phyloP scores from a whole-genome alignment of 2,888 invertebrate species.

The Bedellia somnulentella region DNA sequence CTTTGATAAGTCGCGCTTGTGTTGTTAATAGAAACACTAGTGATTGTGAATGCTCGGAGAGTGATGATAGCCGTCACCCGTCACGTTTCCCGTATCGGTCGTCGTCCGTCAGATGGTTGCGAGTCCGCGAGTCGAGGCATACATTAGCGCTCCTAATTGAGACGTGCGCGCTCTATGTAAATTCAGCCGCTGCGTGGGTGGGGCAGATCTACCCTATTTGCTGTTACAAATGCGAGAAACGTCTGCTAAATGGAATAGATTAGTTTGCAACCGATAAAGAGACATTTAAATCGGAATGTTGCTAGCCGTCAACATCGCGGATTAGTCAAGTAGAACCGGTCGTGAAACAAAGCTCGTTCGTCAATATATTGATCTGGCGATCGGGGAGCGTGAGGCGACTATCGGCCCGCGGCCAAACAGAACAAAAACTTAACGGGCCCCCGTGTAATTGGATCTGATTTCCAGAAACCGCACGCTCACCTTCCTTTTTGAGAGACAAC shows the following conservation, averaged over 20 bases:
- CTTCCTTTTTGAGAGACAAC: conserved; percentile 58
- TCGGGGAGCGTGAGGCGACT: conserved; percentile 26
- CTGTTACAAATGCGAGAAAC: conserved; percentile 33
- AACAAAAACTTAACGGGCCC: conserved; percentile 55
- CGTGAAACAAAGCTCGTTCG: conserved; percentile 28
- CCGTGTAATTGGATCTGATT: conserved; percentile 61
- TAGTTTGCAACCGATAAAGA: not conserved
- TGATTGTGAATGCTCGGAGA: not conserved
- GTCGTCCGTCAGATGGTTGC: conserved; percentile 39
- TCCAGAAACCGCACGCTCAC: conserved; percentile 57
- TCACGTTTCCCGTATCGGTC: conserved; percentile 55
- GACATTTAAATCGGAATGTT: conserved; percentile 7
- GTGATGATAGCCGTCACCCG: conserved; percentile 49
- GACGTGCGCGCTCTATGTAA: conserved; percentile 58
- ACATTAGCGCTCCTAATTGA: conserved; percentile 62
- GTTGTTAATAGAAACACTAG: conserved; percentile 32
- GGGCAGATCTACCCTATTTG: conserved; percentile 19
- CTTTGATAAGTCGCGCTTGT: conserved; percentile 22
- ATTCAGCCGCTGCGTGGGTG: conserved; percentile 50
- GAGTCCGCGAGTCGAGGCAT: conserved; percentile 49
- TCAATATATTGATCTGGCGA: conserved; percentile 21
- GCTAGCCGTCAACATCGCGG: conserved; percentile 12
- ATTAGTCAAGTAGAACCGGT: conserved; percentile 23
- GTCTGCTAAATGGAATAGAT: conserved; percentile 11
- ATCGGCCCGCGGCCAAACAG: conserved; percentile 42